A percentile compares a stretch with the other conserved stretches of the same genome.
Conservation (phyloP, 1,140 invertebrate genomes). For the Anastrepha obliqua region DNA sequence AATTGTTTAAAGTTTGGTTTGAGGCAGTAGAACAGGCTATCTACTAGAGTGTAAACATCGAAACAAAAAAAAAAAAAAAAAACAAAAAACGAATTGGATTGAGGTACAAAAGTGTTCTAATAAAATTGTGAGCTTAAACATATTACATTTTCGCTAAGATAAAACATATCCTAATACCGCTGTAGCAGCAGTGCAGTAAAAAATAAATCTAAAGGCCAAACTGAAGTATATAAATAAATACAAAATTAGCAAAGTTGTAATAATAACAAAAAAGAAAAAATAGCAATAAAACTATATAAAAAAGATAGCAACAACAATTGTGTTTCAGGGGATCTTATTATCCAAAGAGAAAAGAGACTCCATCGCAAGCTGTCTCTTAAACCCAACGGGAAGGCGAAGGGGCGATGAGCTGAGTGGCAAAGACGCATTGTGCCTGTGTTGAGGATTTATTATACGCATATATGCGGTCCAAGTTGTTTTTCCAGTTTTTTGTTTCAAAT, state of each 20-base stretch:
- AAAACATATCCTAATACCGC: no score
- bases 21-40: background rate
- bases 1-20: conserved; percentile 25
- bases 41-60: background rate
- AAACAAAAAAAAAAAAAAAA: background rate
- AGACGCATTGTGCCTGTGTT: conserved; percentile 21
- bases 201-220: no score
- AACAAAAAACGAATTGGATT: background rate
- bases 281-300: no score
- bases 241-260: no score
- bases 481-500: conserved; percentile 37
- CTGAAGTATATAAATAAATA: no score
- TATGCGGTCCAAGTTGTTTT: conserved; percentile 11
- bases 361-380: background rate
- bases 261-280: no score
- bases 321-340: no score
- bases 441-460: conserved; percentile 18
- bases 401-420: background rate
- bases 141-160: no score
- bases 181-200: no score
- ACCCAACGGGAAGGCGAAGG: conserved; percentile 5
- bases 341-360: background rate
- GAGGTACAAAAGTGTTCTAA: background rate
- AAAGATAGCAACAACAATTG: no score
- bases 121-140: no score